Percentiles rank a stretch among this genome's conserved stretches.
phyloP scores from a whole-genome alignment of 2,113 vertebrate species.

The Xiphias gladius region DNA sequence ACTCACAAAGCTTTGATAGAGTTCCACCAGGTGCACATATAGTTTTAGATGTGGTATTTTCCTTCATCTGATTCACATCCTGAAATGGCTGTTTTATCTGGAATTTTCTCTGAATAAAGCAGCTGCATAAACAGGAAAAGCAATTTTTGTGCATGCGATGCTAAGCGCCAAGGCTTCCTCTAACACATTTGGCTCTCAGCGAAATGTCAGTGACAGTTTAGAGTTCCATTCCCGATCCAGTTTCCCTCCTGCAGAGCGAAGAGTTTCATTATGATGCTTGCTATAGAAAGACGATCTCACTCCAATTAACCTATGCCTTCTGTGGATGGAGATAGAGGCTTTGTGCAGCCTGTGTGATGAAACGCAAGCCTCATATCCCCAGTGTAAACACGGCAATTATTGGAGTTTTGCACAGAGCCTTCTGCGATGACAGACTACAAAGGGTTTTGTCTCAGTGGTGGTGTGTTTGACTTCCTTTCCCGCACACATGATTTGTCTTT shows the following conservation, averaged over 20 bases:
- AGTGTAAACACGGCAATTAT: slow-evolving; percentile 60
- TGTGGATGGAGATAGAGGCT: slow-evolving; percentile 51
- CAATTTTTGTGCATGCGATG: slow-evolving; percentile 72
- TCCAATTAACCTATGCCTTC: slow-evolving; percentile 66
- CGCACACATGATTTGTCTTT: slow-evolving; percentile 59
- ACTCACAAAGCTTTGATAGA: slow-evolving; percentile 53
- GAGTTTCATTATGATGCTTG: slow-evolving; percentile 28
- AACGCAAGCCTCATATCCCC: slow-evolving; percentile 40
- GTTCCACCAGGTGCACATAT: slow-evolving; percentile 70
- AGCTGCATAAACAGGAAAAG: slow-evolving; percentile 81
- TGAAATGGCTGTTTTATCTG: slow-evolving; percentile 69
- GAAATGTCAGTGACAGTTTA: slow-evolving; percentile 71
- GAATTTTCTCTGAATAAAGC: slow-evolving; percentile 67
- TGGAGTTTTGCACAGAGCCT: slow-evolving; percentile 37
- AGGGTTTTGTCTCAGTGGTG: slow-evolving; percentile 50
- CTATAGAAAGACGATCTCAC: slow-evolving; percentile 54
- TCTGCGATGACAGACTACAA: slow-evolving; percentile 39
- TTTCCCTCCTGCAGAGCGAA: slow-evolving; percentile 52
- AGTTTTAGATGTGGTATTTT: slow-evolving; percentile 60
- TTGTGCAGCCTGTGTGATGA: slow-evolving; percentile 46
- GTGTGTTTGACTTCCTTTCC: slow-evolving; percentile 63
- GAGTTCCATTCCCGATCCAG: slow-evolving; percentile 43
- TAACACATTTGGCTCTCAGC: slow-evolving; percentile 55
- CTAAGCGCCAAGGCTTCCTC: slow-evolving; percentile 60
- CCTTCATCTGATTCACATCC: slow-evolving; percentile 64